phyloP scores from a whole-genome alignment of 2,888 invertebrate genomes.

The Sphecodes monilicornis region DNA sequence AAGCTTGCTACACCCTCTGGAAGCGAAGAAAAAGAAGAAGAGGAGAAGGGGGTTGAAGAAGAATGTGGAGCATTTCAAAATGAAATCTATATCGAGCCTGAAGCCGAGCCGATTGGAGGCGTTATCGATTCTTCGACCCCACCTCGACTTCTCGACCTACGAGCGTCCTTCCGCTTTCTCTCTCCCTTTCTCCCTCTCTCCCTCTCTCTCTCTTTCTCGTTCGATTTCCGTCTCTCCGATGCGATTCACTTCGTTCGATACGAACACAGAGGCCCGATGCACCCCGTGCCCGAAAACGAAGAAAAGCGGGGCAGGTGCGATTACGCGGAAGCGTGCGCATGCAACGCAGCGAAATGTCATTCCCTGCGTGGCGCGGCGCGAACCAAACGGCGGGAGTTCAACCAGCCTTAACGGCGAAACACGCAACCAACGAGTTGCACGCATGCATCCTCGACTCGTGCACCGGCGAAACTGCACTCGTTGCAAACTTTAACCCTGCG shows the following conservation, averaged over 20 bases:
- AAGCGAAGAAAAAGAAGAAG: neutral
- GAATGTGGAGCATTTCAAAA: neutral
- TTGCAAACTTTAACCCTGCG: conserved; percentile 6
- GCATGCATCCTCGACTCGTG: conserved; percentile 14
- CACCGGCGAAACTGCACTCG: neutral
- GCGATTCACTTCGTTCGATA: no score
- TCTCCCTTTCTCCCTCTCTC: neutral
- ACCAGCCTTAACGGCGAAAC: conserved; percentile 67
- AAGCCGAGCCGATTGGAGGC: neutral
- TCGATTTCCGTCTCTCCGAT: no score
- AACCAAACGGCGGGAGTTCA: conserved; percentile 53
- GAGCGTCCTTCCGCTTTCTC: neutral
- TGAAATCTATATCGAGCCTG: conserved; percentile 4
- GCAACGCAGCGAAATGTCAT: conserved; percentile 79
- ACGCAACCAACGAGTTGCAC: conserved; percentile 54
- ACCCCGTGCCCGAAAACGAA: conserved; percentile 5
- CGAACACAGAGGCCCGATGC: no score
- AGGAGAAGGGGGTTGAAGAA: neutral
- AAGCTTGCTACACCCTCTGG: neutral
- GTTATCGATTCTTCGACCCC: conserved; percentile 19
- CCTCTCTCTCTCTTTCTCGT: neutral
- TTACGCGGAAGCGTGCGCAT: conserved; percentile 77
- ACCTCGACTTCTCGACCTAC: neutral
- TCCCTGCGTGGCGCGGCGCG: conserved; percentile 64
- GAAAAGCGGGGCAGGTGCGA: conserved; percentile 77